Evolutionary conservation across 2,797 vertebrate genomes (phyloP).

Genomic region (Centroberyx gerrardi): DNA sequence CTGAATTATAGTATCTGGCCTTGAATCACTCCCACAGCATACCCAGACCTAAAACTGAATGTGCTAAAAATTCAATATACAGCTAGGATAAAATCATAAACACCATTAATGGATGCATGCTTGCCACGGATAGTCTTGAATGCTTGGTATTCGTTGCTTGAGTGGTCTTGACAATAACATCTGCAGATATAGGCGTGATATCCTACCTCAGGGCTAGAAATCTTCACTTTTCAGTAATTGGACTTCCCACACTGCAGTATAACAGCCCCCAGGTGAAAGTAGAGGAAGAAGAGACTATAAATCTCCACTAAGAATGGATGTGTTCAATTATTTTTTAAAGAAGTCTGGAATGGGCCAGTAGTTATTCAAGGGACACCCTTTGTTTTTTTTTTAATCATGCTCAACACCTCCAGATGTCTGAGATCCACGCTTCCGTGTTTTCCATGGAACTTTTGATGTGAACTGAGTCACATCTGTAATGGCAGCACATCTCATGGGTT

Average conservation of each 20-base stretch:
- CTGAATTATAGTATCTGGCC: background rate
- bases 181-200: constrained; percentile 2
- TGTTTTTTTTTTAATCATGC: background rate
- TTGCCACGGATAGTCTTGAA: background rate
- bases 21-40: background rate
- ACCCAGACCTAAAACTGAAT: background rate
- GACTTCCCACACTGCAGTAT: constrained; percentile 28
- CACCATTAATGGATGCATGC: background rate
- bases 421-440: background rate
- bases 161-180: background rate
- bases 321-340: constrained; percentile 33
- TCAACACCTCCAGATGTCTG: background rate
- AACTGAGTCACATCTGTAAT: background rate
- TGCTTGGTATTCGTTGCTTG: background rate
- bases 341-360: constrained; percentile 6
- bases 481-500: constrained; percentile 9
- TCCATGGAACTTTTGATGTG: constrained; percentile 12
- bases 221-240: constrained; percentile 51
- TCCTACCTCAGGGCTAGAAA: constrained; percentile 27
- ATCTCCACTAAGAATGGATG: constrained; percentile 36
- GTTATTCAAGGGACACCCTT: constrained; percentile 16
- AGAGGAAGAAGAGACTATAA: constrained; percentile 19
- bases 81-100: background rate
- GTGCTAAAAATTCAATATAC: background rate
- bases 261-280: constrained; percentile 31